Percentiles rank a stretch among this genome's conserved stretches.
These are phyloP conservation scores for Polymixis flavicincta DNA, from an alignment of 2,888 invertebrate genomes.

Conservation along the genomic window DNA sequence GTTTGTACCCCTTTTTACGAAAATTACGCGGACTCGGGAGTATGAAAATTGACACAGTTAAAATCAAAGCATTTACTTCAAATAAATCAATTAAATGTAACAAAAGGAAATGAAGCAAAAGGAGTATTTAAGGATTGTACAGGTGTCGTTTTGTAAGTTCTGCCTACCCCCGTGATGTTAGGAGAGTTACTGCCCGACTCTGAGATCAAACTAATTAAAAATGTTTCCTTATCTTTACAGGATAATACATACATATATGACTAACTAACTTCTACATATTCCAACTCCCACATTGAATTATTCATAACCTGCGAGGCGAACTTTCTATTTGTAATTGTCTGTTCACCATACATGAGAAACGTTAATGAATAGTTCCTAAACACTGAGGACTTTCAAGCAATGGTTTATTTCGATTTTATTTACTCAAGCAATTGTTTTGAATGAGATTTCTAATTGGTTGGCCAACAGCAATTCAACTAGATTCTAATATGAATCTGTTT, in stretches of 20 bases:
- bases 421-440: conserved; percentile 8
- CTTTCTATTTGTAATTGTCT: conserved; percentile 31
- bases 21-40: no score
- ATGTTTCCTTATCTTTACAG: background rate
- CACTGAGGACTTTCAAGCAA: conserved; percentile 26
- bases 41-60: no score
- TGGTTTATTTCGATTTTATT: conserved; percentile 18
- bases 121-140: background rate
- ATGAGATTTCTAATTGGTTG: background rate
- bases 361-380: conserved; percentile 18
- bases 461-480: background rate
- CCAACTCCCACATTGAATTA: conserved; percentile 7
- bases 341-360: conserved; percentile 27
- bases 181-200: background rate
- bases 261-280: conserved; percentile 1
- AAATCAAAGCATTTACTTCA: no score
- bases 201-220: background rate
- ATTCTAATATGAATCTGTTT: background rate
- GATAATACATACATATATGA: background rate
- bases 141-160: background rate
- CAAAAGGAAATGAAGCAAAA: background rate
- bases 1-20: no score
- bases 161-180: background rate
- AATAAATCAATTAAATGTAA: no score
- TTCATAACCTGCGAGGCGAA: conserved; percentile 2